Evolutionary conservation across 30 jellyfish, hydroid and myxozoan species (phyloP).

Genomic region (Hydra vulgaris): DNA sequence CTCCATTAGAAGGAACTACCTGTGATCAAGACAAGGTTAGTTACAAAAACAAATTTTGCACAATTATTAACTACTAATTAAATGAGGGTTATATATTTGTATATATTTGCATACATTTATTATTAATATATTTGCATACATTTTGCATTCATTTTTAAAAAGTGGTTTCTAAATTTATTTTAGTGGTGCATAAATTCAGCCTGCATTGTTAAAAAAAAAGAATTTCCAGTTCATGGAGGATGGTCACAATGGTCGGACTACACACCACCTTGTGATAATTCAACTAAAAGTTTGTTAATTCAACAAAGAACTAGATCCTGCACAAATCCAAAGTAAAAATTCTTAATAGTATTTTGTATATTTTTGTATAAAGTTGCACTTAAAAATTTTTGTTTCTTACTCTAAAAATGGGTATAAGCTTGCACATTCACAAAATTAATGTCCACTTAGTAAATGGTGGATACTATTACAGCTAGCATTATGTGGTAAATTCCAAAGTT

Average conservation of each 20-base stretch:
- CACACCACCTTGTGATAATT: conserved; percentile 21
- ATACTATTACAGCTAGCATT: too few species aligned
- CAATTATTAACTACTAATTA: too few species aligned
- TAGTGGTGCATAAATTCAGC: conserved; percentile 65
- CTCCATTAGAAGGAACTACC: conserved; percentile 77
- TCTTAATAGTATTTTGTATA: not conserved
- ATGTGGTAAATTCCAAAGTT: too few species aligned
- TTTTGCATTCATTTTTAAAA: not conserved
- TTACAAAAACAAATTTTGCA: not conserved
- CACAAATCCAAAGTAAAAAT: conserved; percentile 22
- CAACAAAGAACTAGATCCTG: conserved; percentile 30
- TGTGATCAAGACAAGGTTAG: conserved; percentile 57
- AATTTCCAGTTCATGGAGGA: conserved; percentile 42
- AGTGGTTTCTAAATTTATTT: not conserved
- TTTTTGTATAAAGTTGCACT: too few species aligned
- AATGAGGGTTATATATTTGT: not conserved
- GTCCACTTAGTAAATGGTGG: too few species aligned
- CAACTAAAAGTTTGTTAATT: conserved; percentile 13
- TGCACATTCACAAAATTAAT: too few species aligned
- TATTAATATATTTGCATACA: too few species aligned
- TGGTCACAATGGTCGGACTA: conserved; percentile 66
- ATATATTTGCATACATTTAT: too few species aligned
- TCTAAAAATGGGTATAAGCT: too few species aligned
- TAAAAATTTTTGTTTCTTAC: too few species aligned
- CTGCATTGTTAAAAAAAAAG: conserved; percentile 37